Percentiles rank a stretch among this genome's conserved stretches.
phyloP scores from a whole-genome alignment of 2,888 invertebrate genomes.

The Synanthedon vespiformis region DNA sequence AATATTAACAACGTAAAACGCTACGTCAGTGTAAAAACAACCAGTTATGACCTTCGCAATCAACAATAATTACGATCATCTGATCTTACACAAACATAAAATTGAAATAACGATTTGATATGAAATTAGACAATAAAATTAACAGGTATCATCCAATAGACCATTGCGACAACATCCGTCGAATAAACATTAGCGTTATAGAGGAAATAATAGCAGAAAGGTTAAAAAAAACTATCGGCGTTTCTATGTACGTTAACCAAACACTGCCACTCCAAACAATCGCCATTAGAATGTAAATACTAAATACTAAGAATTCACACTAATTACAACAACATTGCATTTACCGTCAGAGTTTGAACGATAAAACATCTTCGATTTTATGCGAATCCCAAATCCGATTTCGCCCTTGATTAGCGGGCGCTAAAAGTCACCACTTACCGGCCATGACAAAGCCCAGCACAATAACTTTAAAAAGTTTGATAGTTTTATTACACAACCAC shows the following conservation, averaged over 20 bases:
- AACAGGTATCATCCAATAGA: slow-evolving; percentile 19
- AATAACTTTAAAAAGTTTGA: slow-evolving; percentile 66
- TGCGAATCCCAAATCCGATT: slow-evolving; percentile 69
- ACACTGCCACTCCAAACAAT: slow-evolving; percentile 55
- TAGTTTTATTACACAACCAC: slow-evolving; percentile 67
- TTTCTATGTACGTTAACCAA: slow-evolving; percentile 50
- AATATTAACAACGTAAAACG: slow-evolving; percentile 16
- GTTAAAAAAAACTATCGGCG: slow-evolving; percentile 50
- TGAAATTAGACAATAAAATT: slow-evolving; percentile 13
- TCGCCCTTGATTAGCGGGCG: slow-evolving; percentile 70
- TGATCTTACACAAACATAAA: slow-evolving; percentile 37
- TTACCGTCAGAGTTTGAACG: slow-evolving; percentile 72
- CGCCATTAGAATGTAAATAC: slow-evolving; percentile 55
- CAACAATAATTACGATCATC: slow-evolving; percentile 40
- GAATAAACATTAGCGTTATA: slow-evolving; percentile 33
- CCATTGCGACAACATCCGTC: slow-evolving; percentile 42
- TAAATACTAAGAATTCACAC: slow-evolving; percentile 61
- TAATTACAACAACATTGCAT: slow-evolving; percentile 68
- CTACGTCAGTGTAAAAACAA: slow-evolving; percentile 25
- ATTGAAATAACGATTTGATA: slow-evolving; percentile 19
- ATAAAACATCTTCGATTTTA: slow-evolving; percentile 71
- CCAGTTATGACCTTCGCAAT: slow-evolving; percentile 35
- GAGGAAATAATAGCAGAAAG: slow-evolving; percentile 43
- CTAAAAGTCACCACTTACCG: slow-evolving; percentile 79
- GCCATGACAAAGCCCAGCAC: slow-evolving; percentile 81